phyloP scores from a whole-genome alignment of 1,140 invertebrate genomes.

The Sminthurides bifidus region DNA sequence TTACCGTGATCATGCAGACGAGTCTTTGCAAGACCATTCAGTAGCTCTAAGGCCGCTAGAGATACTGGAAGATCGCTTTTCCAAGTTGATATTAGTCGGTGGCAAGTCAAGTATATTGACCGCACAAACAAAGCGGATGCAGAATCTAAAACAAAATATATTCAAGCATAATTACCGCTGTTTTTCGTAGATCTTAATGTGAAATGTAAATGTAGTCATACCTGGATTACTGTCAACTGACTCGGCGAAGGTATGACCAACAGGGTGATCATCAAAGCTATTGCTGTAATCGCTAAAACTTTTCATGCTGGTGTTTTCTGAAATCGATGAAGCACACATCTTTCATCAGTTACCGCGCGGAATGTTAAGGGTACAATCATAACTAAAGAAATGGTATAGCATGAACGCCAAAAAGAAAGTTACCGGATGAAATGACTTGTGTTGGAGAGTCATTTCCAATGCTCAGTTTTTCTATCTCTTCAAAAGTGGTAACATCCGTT shows the following conservation, averaged over 20 bases:
- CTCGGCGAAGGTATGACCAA: slow-evolving; percentile 20
- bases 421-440: slow-evolving; percentile 61
- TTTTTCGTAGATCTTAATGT: too few species aligned
- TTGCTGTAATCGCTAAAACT: slow-evolving; percentile 32
- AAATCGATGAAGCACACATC: background rate
- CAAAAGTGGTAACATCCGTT: slow-evolving; percentile 65
- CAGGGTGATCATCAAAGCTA: slow-evolving; percentile 31
- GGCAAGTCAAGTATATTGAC: slow-evolving; percentile 84
- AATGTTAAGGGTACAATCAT: background rate
- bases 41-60: slow-evolving; percentile 78
- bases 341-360: background rate
- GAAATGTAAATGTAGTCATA: too few species aligned
- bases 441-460: slow-evolving; percentile 45
- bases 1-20: slow-evolving; percentile 70
- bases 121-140: slow-evolving; percentile 77
- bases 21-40: slow-evolving; percentile 75
- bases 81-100: slow-evolving; percentile 88
- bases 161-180: too few species aligned
- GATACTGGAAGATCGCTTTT: slow-evolving; percentile 91
- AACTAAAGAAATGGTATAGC: background rate
- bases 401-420: slow-evolving; percentile 18
- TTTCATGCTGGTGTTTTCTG: slow-evolving; percentile 30
- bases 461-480: slow-evolving; percentile 54
- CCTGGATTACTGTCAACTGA: slow-evolving; percentile 22
- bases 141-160: too few species aligned